phyloP scores from a whole-genome alignment of 2,797 vertebrate genomes.

The Leptodactylus fallax region DNA sequence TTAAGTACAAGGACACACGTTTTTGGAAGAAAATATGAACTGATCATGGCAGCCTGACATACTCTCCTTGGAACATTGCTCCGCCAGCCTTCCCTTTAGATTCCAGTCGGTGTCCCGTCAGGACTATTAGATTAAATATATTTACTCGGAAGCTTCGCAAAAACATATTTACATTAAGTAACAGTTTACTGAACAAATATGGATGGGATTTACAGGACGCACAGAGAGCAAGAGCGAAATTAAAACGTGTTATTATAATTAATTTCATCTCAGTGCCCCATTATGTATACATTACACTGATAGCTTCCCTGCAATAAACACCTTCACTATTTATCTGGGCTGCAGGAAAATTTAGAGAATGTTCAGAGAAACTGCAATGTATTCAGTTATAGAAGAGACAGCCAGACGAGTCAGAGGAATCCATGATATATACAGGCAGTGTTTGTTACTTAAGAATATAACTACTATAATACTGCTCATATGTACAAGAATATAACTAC shows the following conservation, averaged over 20 bases:
- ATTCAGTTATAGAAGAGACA: no score
- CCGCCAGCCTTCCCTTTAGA: background rate
- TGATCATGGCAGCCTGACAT: background rate
- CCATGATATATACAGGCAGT: no score
- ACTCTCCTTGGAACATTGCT: background rate
- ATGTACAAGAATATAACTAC: slow-evolving; percentile 7
- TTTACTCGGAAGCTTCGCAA: slow-evolving; percentile 25
- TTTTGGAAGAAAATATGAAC: no score
- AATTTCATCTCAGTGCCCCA: slow-evolving; percentile 34
- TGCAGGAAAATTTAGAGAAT: slow-evolving; percentile 19
- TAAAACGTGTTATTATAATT: slow-evolving; percentile 40
- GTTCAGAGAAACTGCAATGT: no score
- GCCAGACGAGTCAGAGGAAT: background rate
- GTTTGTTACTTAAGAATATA: background rate
- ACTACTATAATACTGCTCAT: no score
- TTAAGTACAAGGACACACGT: no score
- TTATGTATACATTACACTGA: slow-evolving; percentile 51
- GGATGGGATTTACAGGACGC: slow-evolving; percentile 9
- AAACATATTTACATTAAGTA: slow-evolving; percentile 37
- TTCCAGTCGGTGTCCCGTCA: background rate
- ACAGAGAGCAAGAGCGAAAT: slow-evolving; percentile 7
- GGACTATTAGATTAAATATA: slow-evolving; percentile 22
- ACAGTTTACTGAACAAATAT: slow-evolving; percentile 38
- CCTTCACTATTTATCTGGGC: slow-evolving; percentile 7
- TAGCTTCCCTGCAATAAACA: slow-evolving; percentile 23